These are phyloP conservation scores for Cetonia aurata DNA, from an alignment of 2,888 invertebrate genomes.

Conservation along the genomic window DNA sequence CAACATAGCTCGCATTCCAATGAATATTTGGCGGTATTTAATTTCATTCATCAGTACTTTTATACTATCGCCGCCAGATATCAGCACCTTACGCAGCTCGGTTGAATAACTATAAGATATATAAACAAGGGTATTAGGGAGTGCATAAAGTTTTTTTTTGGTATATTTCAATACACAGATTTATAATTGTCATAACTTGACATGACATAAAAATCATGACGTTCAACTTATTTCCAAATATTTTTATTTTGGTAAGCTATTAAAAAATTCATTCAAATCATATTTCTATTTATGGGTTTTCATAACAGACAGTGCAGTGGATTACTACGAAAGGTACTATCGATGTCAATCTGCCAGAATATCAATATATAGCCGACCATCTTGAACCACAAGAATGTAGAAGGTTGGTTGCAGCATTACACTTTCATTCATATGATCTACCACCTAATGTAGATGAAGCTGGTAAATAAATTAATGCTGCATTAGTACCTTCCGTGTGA, in stretches of 20 bases:
- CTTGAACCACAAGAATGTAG: slow-evolving; percentile 72
- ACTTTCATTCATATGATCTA: slow-evolving; percentile 68
- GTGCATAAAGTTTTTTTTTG: no score
- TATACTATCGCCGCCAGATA: no score
- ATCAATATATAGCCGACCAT: slow-evolving; percentile 71
- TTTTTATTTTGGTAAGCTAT: slow-evolving; percentile 24
- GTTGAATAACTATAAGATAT: no score
- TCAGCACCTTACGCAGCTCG: no score
- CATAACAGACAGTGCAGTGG: slow-evolving; percentile 1
- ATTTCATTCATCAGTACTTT: no score
- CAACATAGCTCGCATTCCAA: no score
- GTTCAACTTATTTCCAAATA: slow-evolving; percentile 34
- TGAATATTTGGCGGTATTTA: no score
- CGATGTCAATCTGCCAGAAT: slow-evolving; percentile 62
- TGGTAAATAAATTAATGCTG: slow-evolving; percentile 40
- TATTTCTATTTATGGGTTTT: not conserved
- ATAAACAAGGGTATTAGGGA: no score
- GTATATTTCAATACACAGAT: no score
- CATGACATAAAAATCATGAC: slow-evolving; percentile 7
- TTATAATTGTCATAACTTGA: no score
- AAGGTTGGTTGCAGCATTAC: slow-evolving; percentile 71
- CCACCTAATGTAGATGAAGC: slow-evolving; percentile 66
- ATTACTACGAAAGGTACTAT: slow-evolving; percentile 54
- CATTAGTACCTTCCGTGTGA: not conserved
- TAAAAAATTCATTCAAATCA: not conserved